These are phyloP conservation scores for Monoplex corrugatus DNA, from an alignment of 2,888 invertebrate genomes.

Conservation along the genomic window DNA sequence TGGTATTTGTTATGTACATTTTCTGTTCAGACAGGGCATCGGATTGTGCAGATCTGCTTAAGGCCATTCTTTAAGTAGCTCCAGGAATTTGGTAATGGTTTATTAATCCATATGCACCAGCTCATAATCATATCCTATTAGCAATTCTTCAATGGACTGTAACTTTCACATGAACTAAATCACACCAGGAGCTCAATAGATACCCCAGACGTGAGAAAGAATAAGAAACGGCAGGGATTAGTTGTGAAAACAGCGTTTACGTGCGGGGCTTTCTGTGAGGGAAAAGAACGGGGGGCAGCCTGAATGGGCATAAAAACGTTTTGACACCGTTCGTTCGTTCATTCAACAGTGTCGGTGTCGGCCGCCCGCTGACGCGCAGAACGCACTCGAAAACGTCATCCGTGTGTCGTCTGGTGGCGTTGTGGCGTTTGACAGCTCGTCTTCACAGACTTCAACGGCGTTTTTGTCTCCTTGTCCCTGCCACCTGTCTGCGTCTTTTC, in stretches of 20 bases:
- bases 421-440: slow-evolving; percentile 31
- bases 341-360: neutral
- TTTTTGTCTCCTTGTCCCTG: neutral
- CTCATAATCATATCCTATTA: slow-evolving; percentile 30
- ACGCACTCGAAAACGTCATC: neutral
- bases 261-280: neutral
- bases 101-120: neutral
- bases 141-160: slow-evolving; percentile 18
- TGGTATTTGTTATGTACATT: too few species aligned
- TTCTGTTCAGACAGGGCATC: neutral
- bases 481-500: slow-evolving; percentile 17
- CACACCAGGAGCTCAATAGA: slow-evolving; percentile 15
- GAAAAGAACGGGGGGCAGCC: neutral
- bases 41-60: neutral
- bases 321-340: slow-evolving; percentile 30
- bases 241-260: neutral
- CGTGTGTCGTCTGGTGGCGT: neutral
- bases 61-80: neutral
- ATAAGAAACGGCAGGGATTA: slow-evolving; percentile 1
- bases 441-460: neutral
- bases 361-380: neutral
- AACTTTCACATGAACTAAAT: slow-evolving; percentile 36
- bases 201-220: neutral
- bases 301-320: slow-evolving; percentile 22
- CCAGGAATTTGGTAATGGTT: neutral